Evolutionary conservation across 2,113 vertebrate genomes (phyloP).

Genomic region (Crotalus helleri): DNA sequence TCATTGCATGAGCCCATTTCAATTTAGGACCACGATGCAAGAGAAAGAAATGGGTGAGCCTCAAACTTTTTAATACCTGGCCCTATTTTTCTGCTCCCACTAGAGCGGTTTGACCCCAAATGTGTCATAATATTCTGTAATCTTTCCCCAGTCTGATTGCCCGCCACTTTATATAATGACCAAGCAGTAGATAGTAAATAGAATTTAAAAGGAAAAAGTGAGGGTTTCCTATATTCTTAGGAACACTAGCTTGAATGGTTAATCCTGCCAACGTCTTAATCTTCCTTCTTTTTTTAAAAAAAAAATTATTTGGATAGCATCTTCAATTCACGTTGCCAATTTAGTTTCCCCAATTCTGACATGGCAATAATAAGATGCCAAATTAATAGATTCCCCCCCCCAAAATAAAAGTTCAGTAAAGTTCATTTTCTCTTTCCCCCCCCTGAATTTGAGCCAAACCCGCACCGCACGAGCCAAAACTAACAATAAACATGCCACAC

Average conservation of each 20-base stretch:
- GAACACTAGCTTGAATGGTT: too few relatives aligned
- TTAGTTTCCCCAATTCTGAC: constrained; percentile 5
- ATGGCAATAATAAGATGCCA: constrained; percentile 38
- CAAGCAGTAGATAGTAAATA: neutral
- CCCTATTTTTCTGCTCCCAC: neutral
- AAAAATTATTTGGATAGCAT: too few relatives aligned
- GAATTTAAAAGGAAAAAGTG: neutral
- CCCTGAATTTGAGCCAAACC: constrained; percentile 28
- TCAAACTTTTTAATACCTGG: neutral
- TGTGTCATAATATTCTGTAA: neutral
- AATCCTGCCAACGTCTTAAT: too few relatives aligned
- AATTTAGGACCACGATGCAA: neutral
- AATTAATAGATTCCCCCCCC: constrained; percentile 33
- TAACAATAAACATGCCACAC: constrained; percentile 50
- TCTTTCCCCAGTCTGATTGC: neutral
- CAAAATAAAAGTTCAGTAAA: neutral
- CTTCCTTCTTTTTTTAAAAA: too few relatives aligned
- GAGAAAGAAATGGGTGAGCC: neutral
- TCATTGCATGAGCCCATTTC: neutral
- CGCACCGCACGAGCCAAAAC: constrained; percentile 38
- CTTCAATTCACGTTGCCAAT: too few relatives aligned
- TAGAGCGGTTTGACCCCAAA: neutral
- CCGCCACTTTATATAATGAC: neutral
- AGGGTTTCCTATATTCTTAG: too few relatives aligned
- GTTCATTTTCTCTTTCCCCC: constrained; percentile 20